phyloP scores from a whole-genome alignment of 2,113 vertebrate genomes.

The Willisornis vidua region DNA sequence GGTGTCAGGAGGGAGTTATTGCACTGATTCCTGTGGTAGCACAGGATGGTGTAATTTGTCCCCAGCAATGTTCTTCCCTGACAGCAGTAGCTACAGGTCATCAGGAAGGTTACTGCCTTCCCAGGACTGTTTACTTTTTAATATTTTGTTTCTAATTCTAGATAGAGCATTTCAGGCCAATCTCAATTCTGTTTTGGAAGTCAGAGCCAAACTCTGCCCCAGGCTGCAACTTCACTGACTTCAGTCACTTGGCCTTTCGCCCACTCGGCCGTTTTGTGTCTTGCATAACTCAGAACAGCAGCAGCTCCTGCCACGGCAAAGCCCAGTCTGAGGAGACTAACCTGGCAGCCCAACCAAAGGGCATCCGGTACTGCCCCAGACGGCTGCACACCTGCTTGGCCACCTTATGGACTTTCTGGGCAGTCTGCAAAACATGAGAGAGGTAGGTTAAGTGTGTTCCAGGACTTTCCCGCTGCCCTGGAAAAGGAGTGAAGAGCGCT shows the following conservation, averaged over 20 bases:
- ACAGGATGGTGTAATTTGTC: rapidly evolving
- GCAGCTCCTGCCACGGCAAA: neutral
- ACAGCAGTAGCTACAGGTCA: conserved; percentile 1
- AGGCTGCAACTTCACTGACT: neutral
- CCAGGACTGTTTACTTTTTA: conserved; percentile 38
- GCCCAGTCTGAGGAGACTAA: conserved; percentile 56
- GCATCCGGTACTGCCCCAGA: conserved; percentile 94
- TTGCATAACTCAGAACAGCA: neutral
- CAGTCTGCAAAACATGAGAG: conserved; percentile 78
- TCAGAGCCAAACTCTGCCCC: neutral
- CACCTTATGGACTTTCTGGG: conserved; percentile 94
- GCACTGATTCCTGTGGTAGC: neutral
- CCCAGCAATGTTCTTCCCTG: neutral
- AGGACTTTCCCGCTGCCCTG: neutral
- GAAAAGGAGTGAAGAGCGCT: rapidly evolving
- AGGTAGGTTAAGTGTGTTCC: neutral
- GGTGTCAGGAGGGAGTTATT: neutral
- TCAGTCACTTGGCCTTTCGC: neutral
- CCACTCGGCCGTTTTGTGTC: rapidly evolving
- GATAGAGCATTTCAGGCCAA: neutral
- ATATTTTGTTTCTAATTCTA: conserved; percentile 30
- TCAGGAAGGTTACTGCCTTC: conserved; percentile 31
- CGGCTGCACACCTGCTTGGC: conserved; percentile 93
- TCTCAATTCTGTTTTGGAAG: neutral
- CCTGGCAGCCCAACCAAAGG: conserved; percentile 97